A percentile compares a stretch with the other conserved stretches of the same genome.
Evolutionary conservation across 2,888 invertebrate genomes (phyloP).

Genomic region (Caenorhabditis zanzibari): DNA sequence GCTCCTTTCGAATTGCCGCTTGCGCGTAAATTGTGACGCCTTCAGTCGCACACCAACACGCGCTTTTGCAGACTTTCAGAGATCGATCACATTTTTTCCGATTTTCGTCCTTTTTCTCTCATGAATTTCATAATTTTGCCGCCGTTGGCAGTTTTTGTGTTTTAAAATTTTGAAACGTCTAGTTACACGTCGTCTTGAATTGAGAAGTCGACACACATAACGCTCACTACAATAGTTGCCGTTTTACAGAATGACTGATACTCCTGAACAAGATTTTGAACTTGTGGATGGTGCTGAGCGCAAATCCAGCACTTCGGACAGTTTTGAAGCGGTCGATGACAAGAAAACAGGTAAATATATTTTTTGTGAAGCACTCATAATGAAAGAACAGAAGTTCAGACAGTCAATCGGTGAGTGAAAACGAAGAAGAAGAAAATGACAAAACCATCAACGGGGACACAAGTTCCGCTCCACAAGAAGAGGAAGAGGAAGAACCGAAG

Average conservation of each 20-base stretch:
- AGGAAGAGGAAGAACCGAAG: constrained; percentile 36
- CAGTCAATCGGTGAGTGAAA: constrained; percentile 51
- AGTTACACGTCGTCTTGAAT: neutral
- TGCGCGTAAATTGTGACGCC: constrained; percentile 30
- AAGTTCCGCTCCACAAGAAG: neutral
- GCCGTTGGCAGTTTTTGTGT: neutral
- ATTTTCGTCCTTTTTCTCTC: constrained; percentile 27
- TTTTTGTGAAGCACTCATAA: neutral
- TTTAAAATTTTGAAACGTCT: neutral
- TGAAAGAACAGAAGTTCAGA: constrained; percentile 24
- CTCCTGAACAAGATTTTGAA: constrained; percentile 49
- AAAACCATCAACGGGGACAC: constrained; percentile 10
- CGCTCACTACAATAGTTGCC: neutral
- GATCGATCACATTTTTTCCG: constrained; percentile 39
- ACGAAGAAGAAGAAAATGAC: constrained; percentile 26
- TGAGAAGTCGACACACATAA: neutral
- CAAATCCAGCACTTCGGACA: constrained; percentile 61
- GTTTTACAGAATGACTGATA: constrained; percentile 39
- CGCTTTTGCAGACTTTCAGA: constrained; percentile 25
- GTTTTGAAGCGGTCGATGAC: constrained; percentile 59
- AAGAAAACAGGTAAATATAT: constrained; percentile 33
- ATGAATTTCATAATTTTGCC: neutral
- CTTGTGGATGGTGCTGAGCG: constrained; percentile 52
- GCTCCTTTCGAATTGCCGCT: neutral
- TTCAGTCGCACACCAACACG: constrained; percentile 21